Percentiles rank a stretch among this genome's conserved stretches.
These are phyloP conservation scores for Takifugu flavidus DNA, from an alignment of 2,113 vertebrate species.

Conservation along the genomic window DNA sequence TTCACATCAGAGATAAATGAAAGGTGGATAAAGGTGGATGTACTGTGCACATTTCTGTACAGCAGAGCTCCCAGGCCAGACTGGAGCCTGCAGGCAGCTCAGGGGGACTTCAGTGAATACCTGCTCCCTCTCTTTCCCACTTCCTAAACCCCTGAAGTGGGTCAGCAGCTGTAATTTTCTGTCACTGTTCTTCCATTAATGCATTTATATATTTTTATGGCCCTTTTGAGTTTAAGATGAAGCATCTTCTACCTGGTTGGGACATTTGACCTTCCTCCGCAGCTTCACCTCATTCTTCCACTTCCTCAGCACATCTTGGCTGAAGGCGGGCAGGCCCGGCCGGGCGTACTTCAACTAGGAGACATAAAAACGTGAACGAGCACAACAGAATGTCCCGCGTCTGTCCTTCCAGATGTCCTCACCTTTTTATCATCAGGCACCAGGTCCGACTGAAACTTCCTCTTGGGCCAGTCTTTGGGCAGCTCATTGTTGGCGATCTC, in stretches of 20 bases:
- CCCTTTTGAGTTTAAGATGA: background rate
- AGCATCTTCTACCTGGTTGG: constrained; percentile 86
- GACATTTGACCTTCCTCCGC: constrained; percentile 88
- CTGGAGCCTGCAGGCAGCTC: too few relatives aligned
- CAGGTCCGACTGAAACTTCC: constrained; percentile 90
- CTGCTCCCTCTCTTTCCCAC: too few relatives aligned
- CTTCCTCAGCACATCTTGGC: constrained; percentile 89
- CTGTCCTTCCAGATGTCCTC: background rate
- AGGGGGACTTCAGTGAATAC: too few relatives aligned
- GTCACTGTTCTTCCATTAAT: too few relatives aligned
- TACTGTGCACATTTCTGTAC: too few relatives aligned
- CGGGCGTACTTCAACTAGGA: constrained; percentile 90
- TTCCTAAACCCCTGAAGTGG: too few relatives aligned
- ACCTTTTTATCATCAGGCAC: constrained; percentile 89
- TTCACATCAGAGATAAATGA: too few relatives aligned
- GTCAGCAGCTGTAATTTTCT: too few relatives aligned
- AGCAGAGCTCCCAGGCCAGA: too few relatives aligned
- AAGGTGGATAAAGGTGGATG: too few relatives aligned
- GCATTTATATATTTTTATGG: too few relatives aligned
- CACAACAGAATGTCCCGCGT: background rate
- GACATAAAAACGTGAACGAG: background rate
- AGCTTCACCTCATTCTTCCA: constrained; percentile 94
- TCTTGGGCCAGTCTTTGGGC: constrained; percentile 92
- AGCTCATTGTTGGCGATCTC: constrained; percentile 89
- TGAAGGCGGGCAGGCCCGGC: constrained; percentile 89